Evolutionary conservation across 2,113 vertebrate genomes (phyloP), one percentile per base, ranked within the genome.

Genomic region (Tetrax tetrax): DNA sequence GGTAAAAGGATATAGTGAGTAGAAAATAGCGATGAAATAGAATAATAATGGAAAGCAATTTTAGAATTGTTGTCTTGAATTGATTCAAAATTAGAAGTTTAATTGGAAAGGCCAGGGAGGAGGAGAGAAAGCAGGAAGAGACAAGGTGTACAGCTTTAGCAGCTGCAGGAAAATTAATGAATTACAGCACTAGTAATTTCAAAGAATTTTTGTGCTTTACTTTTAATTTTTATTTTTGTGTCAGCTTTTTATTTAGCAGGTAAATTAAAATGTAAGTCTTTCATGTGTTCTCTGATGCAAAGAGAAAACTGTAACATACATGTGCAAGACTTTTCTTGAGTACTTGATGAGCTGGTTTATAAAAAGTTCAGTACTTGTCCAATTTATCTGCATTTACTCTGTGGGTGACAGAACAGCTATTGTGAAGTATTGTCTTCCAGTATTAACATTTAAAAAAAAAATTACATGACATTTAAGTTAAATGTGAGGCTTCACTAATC

Each of bases 381-480:
- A 3, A 72, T 89, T 92, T 92, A 54, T 85, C 54, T 80, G 33
- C 64, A 48, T 56, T 91, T 89, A 50, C 50, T 92, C 65, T 61
- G 33, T 83, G 82, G 56, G 65, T 96, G 90, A 95, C 68, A 94
- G 81, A 76, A 78, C 5, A 84, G 54, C 80, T 85, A 72, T 56
- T 72, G 84, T 72, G 69, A 96, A 82, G 31, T 63, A 75, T 91
- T 95, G 72, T 83, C 56, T 87, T 79, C 64, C 22, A 93, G 48
- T 53, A 87, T 64, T 96, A 95, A 35, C 68, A 68, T 91, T 89
- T 31, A 12, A 11, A 16, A 89, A 92, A 95, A 91, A 89, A 80
- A 82, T 90, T 89, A 60, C n/a, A 88, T 96, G 94, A 77, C 93
- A 95, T 95, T 81, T 96, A 87, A 95, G 33, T 94, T 96, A 94